Evolutionary conservation across 2,888 invertebrate species (phyloP).

Genomic region (Sceliomorpha sp.): DNA sequence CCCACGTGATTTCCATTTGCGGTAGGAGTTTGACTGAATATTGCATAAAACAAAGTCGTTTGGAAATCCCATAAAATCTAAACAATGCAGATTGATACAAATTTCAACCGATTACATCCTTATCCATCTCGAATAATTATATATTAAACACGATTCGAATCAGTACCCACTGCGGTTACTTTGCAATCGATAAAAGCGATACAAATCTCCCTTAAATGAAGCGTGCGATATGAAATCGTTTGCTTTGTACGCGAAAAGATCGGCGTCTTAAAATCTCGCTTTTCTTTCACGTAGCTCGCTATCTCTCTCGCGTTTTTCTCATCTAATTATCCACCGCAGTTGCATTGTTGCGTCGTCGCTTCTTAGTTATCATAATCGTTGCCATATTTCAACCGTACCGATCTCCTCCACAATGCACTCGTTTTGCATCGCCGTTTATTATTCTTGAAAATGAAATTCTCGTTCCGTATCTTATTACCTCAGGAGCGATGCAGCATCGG

Average conservation of each 20-base stretch:
- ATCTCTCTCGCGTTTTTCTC: slow-evolving; percentile 8
- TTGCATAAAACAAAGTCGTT: too few relatives aligned
- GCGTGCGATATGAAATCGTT: neutral
- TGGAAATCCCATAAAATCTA: too few relatives aligned
- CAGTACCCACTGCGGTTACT: too few relatives aligned
- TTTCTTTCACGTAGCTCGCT: slow-evolving; percentile 7
- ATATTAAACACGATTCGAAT: too few relatives aligned
- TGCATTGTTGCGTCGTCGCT: slow-evolving; percentile 14
- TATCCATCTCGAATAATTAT: too few relatives aligned
- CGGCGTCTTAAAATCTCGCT: slow-evolving; percentile 7
- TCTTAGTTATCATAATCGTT: slow-evolving; percentile 32
- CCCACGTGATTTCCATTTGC: too few relatives aligned
- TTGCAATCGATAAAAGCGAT: too few relatives aligned
- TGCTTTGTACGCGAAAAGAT: slow-evolving; percentile 1
- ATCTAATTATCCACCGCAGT: slow-evolving; percentile 23
- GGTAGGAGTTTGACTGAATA: too few relatives aligned
- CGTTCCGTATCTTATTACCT: neutral
- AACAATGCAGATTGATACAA: too few relatives aligned
- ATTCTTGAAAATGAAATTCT: slow-evolving; percentile 10
- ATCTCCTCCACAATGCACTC: slow-evolving; percentile 14
- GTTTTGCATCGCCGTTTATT: slow-evolving; percentile 16
- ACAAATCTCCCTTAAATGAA: too few relatives aligned
- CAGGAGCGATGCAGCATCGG: neutral
- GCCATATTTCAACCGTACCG: slow-evolving; percentile 18
- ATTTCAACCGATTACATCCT: too few relatives aligned